Conservation (phyloP, 2,797 vertebrate species). For the Dallia pectoralis region DNA sequence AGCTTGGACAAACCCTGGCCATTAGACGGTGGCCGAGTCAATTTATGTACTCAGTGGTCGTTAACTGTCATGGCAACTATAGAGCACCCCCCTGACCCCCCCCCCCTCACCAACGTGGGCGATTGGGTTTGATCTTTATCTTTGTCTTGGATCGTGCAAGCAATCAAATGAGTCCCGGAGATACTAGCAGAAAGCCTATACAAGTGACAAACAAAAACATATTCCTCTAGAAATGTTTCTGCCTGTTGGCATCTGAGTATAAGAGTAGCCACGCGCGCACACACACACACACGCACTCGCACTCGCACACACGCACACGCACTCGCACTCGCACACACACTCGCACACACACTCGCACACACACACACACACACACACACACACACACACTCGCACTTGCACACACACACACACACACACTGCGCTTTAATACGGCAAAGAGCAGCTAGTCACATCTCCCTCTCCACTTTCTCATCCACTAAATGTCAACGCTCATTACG, state of each 20-base stretch:
- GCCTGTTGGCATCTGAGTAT: too few relatives aligned
- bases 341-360: not conserved
- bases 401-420: conserved; percentile 26
- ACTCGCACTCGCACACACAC: conserved; percentile 31
- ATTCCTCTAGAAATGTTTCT: not conserved
- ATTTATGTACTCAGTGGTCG: conserved; percentile 65
- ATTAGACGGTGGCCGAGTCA: conserved; percentile 62
- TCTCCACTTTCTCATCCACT: conserved; percentile 37
- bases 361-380: conserved; percentile 33
- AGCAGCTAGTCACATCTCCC: conserved; percentile 44
- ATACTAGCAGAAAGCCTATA: not conserved
- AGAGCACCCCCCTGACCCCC: conserved; percentile 36
- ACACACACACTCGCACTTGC: conserved; percentile 20
- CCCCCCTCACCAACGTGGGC: too few relatives aligned
- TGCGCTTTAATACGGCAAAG: conserved; percentile 59
- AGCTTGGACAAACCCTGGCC: conserved; percentile 61
- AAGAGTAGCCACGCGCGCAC: not conserved
- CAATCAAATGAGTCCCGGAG: too few relatives aligned
- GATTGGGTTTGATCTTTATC: too few relatives aligned
- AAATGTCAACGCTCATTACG: conserved; percentile 59
- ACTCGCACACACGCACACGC: not conserved
- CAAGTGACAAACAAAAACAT: not conserved
- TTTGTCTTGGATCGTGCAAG: not conserved
- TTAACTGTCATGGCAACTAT: conserved; percentile 69
- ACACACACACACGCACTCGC: conserved; percentile 31